phyloP scores from a whole-genome alignment of 2,888 invertebrate genomes.

The Tenthredo livida region DNA sequence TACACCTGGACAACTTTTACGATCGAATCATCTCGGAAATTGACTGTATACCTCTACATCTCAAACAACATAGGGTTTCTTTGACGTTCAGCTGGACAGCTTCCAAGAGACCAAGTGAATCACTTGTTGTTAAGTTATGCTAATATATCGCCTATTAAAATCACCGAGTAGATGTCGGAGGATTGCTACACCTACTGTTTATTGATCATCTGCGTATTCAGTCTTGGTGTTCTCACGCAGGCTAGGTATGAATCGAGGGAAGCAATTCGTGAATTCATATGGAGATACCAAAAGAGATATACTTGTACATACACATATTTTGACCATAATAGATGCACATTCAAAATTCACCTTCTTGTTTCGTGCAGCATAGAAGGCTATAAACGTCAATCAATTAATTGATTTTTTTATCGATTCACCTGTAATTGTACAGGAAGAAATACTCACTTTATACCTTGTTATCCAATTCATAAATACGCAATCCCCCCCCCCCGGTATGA shows the following conservation, averaged over 20 bases:
- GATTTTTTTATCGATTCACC: background rate
- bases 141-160: constrained; percentile 26
- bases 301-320: background rate
- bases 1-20: background rate
- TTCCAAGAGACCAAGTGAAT: constrained; percentile 43
- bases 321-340: background rate
- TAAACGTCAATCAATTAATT: background rate
- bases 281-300: background rate
- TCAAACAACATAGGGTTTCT: background rate
- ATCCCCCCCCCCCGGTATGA: background rate
- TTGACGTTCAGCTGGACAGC: constrained; percentile 17
- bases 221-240: background rate
- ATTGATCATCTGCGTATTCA: constrained; percentile 24
- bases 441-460: background rate
- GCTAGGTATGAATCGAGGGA: background rate
- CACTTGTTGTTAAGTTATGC: constrained; percentile 47
- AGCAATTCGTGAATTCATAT: background rate
- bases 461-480: background rate
- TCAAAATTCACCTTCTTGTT: background rate
- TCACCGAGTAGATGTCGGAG: constrained; percentile 17
- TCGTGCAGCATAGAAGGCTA: background rate
- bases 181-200: constrained; percentile 21
- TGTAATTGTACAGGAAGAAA: background rate
- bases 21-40: constrained; percentile 11
- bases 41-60: background rate